Evolutionary conservation across 2,888 invertebrate species (phyloP).

Genomic region (Hydriomena furcata): DNA sequence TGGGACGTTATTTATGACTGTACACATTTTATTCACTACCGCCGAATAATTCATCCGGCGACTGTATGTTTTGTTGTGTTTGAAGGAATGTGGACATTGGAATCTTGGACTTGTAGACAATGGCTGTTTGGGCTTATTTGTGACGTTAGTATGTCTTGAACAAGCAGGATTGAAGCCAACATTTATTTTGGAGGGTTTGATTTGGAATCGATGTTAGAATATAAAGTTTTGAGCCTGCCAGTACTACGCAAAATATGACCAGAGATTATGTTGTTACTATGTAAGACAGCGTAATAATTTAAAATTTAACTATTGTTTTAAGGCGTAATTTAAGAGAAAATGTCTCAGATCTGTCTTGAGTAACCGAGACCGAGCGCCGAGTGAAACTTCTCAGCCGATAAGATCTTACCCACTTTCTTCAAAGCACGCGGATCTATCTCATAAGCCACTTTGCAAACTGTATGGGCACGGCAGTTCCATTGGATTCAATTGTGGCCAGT

Average conservation of each 20-base stretch:
- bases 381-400: slow-evolving; percentile 22
- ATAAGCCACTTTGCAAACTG: slow-evolving; percentile 54
- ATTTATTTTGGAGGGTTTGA: slow-evolving; percentile 1
- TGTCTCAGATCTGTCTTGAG: slow-evolving; percentile 1
- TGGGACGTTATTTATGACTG: slow-evolving; percentile 57
- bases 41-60: slow-evolving; percentile 27
- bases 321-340: no score
- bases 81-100: slow-evolving; percentile 13
- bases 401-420: slow-evolving; percentile 23
- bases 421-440: slow-evolving; percentile 35
- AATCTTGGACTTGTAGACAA: slow-evolving; percentile 15
- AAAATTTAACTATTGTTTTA: no score
- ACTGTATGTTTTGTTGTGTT: slow-evolving; percentile 11
- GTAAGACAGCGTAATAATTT: no score
- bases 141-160: slow-evolving; percentile 1
- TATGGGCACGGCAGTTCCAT: slow-evolving; percentile 50
- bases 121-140: slow-evolving; percentile 8
- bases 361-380: slow-evolving; percentile 16
- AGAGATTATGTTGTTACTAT: no score
- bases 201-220: not conserved
- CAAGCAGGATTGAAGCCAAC: slow-evolving; percentile 4
- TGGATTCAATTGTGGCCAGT: slow-evolving; percentile 72
- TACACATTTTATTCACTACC: slow-evolving; percentile 48
- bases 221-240: not conserved
- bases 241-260: not conserved